Conservation (phyloP, 1,140 invertebrate genomes). For the Drosophila persimilis region DNA sequence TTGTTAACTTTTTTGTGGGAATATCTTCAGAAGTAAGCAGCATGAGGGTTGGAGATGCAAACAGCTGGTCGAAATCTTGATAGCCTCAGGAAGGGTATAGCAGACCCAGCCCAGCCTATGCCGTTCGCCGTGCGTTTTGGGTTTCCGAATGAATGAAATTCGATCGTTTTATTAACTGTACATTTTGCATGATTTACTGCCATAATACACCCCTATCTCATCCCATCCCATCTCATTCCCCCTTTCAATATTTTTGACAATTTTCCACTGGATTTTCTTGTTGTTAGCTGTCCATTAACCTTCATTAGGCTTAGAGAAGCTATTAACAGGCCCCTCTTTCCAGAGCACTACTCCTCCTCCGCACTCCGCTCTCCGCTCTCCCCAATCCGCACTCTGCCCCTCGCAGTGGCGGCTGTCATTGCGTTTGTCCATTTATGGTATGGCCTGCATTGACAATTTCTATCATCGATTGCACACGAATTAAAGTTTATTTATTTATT, state of each 20-base stretch:
- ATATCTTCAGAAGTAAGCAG: no score
- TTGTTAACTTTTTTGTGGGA: no score
- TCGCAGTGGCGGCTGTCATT: neutral
- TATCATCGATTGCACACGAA: constrained; percentile 63
- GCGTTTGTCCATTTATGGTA: constrained; percentile 32
- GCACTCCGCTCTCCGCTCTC: no score
- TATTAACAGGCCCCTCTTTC: constrained; percentile 31
- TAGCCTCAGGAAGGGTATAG: no score
- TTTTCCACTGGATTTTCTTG: constrained; percentile 49
- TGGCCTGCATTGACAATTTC: constrained; percentile 66
- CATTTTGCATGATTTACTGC: constrained; percentile 55
- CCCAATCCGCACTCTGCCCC: constrained; percentile 1
- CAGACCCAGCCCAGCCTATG: neutral
- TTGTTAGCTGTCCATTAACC: constrained; percentile 68
- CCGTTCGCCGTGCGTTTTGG: constrained; percentile 26
- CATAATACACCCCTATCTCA: neutral
- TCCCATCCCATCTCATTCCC: no score
- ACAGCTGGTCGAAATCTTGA: no score
- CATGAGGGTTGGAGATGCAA: no score
- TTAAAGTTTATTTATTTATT: constrained; percentile 70
- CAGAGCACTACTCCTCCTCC: neutral
- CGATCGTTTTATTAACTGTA: constrained; percentile 81
- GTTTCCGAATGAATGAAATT: constrained; percentile 80
- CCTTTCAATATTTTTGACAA: constrained; percentile 16
- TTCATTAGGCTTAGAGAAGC: constrained; percentile 66